Evolutionary conservation across 2,113 vertebrate genomes (phyloP), one percentile per base, ranked within the genome.

Genomic region (Chunga burmeisteri): DNA sequence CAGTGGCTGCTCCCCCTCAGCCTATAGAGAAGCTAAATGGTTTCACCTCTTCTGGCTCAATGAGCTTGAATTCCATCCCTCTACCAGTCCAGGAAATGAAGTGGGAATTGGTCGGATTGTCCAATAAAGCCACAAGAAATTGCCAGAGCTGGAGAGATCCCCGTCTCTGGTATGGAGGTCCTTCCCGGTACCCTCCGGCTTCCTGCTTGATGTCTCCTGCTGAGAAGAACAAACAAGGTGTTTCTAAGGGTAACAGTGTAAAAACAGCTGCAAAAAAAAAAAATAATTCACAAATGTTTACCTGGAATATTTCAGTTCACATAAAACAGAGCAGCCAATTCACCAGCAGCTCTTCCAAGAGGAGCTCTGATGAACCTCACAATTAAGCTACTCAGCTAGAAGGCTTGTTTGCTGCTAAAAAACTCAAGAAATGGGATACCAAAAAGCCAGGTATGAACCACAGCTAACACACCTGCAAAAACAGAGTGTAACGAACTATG

Each of bases 51-150:
- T 99, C 99, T 8, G 99, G 99, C 88, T 99, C 99, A 11, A 99
- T 99, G 90, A 99, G 98, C 96, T 99, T 99, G 98, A 99, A 99
- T 95, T 99, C 99, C 99, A 99, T 99, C 70, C 99, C 99, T 78
- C 99, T 99, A 6, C 99, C 99, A 1, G 99, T 99, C 99, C 99
- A 99, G 79, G 99, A 99, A 74, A 99, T 99, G 98, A 99, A 99
- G 97, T 99, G 98, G 77, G 99, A 98, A 6, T 99, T 99, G 6
- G 98, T 98, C 0, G 99, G 99, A 81, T 99, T 99, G 5, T 99
- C 99, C 92, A 99, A 49, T 65, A 99, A 98, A 59, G 99, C 99
- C 96, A 99, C 99, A 46, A 99, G 98, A 91, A 99, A 99, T 89
- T 99, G 99, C 99, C 99, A 99, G 88, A 99, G 99, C 98, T 99